These are phyloP conservation scores for Eulacestoma nigropectus DNA, from an alignment of 2,113 vertebrate species.

Conservation along the genomic window DNA sequence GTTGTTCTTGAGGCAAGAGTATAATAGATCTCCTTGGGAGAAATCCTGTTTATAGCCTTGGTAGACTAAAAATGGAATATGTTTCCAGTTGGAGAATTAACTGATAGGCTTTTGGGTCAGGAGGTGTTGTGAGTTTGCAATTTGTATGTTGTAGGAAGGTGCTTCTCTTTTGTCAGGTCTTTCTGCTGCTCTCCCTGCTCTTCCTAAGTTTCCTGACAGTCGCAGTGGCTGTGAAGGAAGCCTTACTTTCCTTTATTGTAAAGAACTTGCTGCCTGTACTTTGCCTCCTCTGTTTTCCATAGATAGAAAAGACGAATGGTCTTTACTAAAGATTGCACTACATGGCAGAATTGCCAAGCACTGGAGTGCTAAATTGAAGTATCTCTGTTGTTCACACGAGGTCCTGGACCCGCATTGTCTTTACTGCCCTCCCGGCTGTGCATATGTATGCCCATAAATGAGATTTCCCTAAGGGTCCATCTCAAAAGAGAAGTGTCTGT, in stretches of 20 bases:
- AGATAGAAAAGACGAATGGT: background rate
- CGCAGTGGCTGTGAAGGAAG: background rate
- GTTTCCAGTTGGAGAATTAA: background rate
- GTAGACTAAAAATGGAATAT: background rate
- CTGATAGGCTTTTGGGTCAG: background rate
- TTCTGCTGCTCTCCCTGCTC: background rate
- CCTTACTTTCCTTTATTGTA: background rate
- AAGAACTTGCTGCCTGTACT: background rate
- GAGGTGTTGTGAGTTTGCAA: accelerated
- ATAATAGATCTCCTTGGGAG: background rate
- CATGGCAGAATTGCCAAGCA: background rate
- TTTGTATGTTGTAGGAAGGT: accelerated
- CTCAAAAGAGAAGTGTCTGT: accelerated
- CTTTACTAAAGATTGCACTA: background rate
- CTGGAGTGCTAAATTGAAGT: background rate
- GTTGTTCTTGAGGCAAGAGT: background rate
- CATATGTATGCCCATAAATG: background rate
- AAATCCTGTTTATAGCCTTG: background rate
- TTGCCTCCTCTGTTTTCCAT: background rate
- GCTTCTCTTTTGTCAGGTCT: background rate
- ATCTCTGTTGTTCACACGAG: background rate
- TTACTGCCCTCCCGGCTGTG: background rate
- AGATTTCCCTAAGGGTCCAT: background rate
- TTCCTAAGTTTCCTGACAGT: background rate
- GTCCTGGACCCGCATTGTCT: background rate